Evolutionary conservation across 2,888 invertebrate species (phyloP), one percentile per base, ranked within the genome.

Genomic region (Neoascia interrupta): DNA sequence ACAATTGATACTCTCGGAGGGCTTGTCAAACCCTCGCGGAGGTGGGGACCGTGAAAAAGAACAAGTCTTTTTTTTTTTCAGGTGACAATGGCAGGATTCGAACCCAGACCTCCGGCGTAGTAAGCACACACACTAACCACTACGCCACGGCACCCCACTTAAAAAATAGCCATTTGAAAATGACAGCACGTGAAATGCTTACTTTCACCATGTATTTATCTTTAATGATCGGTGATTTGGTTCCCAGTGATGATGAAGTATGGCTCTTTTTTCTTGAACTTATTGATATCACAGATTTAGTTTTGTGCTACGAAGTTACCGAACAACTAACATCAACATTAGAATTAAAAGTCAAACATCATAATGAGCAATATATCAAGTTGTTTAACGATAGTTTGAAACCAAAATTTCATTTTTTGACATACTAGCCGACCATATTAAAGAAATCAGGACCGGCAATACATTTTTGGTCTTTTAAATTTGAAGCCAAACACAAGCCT

Each of bases 101-200:
- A n/a, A n/a, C n/a, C n/a, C n/a, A n/a, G n/a, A n/a, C n/a, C n/a
- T n/a, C n/a, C n/a, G n/a, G n/a, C n/a, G n/a, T n/a, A n/a, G n/a
- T n/a, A n/a, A n/a, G n/a, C n/a, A n/a, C n/a, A n/a, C n/a, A n/a
- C n/a, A n/a, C n/a, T n/a, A n/a, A n/a, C n/a, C n/a, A n/a, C n/a
- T n/a, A n/a, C n/a, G n/a, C n/a, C n/a, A n/a, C n/a, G n/a, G n/a
- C n/a, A n/a, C n/a, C n/a, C n/a, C n/a, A n/a, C n/a, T n/a, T n/a
- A n/a, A n/a, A n/a, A n/a, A n/a, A n/a, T n/a, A n/a, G n/a, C n/a
- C 64, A 51, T 34, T 47, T 83, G 15, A n/a, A 80, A 64, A 73
- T 76, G 72, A 82, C 84, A 16, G 84, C 82, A 1, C 69, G 82
- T 21, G 81, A 85, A 80, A 84, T 83, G 82, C 81, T 82, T 63